Evolutionary conservation across 2,113 vertebrate species (phyloP).

Genomic region (Conger conger): DNA sequence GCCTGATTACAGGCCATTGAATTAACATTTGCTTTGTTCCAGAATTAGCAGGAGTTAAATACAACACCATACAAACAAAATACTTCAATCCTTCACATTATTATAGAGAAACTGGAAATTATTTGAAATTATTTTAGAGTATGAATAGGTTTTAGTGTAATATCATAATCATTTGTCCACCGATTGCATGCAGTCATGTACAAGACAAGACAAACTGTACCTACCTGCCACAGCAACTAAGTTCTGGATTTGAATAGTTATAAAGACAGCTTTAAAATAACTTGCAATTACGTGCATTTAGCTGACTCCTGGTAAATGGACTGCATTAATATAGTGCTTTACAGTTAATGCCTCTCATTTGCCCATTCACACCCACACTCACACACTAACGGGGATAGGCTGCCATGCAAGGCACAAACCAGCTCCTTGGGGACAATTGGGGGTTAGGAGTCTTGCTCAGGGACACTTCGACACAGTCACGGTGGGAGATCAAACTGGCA

Average conservation of each 20-base stretch:
- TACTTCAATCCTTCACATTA: background rate
- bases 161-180: background rate
- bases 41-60: background rate
- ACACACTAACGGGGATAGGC: too few species aligned
- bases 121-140: background rate
- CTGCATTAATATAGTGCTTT: too few species aligned
- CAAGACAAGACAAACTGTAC: conserved; percentile 30
- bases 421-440: too few species aligned
- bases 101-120: background rate
- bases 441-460: too few species aligned
- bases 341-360: too few species aligned
- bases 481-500: too few species aligned
- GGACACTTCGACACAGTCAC: too few species aligned
- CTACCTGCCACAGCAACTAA: conserved; percentile 34
- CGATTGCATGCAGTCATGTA: background rate
- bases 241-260: conserved; percentile 39
- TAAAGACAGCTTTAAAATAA: too few species aligned
- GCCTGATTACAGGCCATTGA: background rate
- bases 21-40: background rate
- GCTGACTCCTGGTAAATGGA: too few species aligned
- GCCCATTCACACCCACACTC: too few species aligned
- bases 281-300: too few species aligned
- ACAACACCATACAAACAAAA: background rate
- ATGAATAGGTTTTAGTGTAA: background rate
- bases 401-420: too few species aligned